These are phyloP conservation scores for Trissolcus basalis DNA, from an alignment of 1,140 invertebrate species.

Conservation along the genomic window DNA sequence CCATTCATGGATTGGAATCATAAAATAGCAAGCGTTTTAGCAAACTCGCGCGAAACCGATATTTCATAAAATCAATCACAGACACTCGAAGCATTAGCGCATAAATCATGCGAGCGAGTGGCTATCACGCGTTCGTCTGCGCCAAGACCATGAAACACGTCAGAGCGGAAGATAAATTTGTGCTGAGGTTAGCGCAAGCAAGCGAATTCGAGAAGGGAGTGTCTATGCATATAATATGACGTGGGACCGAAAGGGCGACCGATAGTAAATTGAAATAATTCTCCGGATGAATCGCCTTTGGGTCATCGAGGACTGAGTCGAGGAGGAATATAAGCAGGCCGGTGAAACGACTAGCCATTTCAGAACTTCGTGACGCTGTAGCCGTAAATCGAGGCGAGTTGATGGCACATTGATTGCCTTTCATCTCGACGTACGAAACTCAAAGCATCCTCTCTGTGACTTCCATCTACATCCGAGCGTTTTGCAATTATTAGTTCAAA, in stretches of 20 bases:
- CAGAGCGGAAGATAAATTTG: slow-evolving; percentile 60
- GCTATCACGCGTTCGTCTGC: slow-evolving; percentile 57
- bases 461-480: slow-evolving; percentile 41
- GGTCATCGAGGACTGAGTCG: slow-evolving; percentile 51
- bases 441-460: slow-evolving; percentile 34
- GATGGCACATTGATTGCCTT: slow-evolving; percentile 75
- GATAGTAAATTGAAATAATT: slow-evolving; percentile 74
- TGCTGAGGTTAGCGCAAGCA: slow-evolving; percentile 48
- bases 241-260: slow-evolving; percentile 59
- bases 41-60: slow-evolving; percentile 47
- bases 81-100: slow-evolving; percentile 53
- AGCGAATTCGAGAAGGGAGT: slow-evolving; percentile 39
- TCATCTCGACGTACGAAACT: slow-evolving; percentile 67
- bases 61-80: slow-evolving; percentile 61
- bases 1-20: slow-evolving; percentile 16
- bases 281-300: slow-evolving; percentile 69
- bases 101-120: slow-evolving; percentile 58
- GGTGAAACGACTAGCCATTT: slow-evolving; percentile 55
- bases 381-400: slow-evolving; percentile 74
- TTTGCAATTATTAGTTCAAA: slow-evolving; percentile 27
- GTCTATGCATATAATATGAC: slow-evolving; percentile 63
- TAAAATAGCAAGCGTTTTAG: slow-evolving; percentile 40
- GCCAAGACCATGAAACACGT: slow-evolving; percentile 57
- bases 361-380: slow-evolving; percentile 68
- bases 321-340: slow-evolving; percentile 58